Percentiles rank a stretch among this genome's conserved stretches.
These are phyloP conservation scores for Marisa cornuarietis DNA, from an alignment of 1,140 invertebrate species.

Conservation along the genomic window DNA sequence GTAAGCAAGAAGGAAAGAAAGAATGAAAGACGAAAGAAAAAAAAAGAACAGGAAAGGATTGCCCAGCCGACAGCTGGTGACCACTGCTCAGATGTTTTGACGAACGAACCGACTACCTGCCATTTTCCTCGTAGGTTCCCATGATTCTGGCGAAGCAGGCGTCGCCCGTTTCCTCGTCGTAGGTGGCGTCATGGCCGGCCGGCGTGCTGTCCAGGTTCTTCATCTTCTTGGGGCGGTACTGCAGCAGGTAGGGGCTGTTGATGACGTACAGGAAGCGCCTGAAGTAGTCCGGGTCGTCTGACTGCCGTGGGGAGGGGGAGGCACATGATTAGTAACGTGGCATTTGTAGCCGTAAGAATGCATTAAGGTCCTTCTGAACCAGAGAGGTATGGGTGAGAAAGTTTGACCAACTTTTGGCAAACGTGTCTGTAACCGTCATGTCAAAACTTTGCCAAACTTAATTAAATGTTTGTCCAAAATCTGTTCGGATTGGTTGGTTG, in stretches of 20 bases:
- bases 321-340: background rate
- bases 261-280: slow-evolving; percentile 40
- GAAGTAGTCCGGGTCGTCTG: slow-evolving; percentile 35
- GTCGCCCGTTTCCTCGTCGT: slow-evolving; percentile 50
- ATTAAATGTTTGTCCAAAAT: background rate
- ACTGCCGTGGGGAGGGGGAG: slow-evolving; percentile 28
- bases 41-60: background rate
- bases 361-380: background rate
- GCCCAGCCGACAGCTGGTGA: too few species aligned
- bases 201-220: slow-evolving; percentile 12
- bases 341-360: background rate
- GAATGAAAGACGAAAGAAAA: too few species aligned
- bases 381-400: background rate
- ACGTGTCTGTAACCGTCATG: too few species aligned
- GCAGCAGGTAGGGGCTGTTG: slow-evolving; percentile 42
- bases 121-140: slow-evolving; percentile 36
- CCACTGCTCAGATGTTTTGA: too few species aligned
- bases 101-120: background rate
- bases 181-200: slow-evolving; percentile 31
- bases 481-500: background rate
- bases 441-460: too few species aligned
- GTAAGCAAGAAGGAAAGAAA: too few species aligned
- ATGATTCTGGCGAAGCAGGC: slow-evolving; percentile 47
- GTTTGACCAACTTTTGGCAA: background rate
- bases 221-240: slow-evolving; percentile 33